Conservation (phyloP, 2,888 invertebrate genomes). For the Xestia c-nigrum region DNA sequence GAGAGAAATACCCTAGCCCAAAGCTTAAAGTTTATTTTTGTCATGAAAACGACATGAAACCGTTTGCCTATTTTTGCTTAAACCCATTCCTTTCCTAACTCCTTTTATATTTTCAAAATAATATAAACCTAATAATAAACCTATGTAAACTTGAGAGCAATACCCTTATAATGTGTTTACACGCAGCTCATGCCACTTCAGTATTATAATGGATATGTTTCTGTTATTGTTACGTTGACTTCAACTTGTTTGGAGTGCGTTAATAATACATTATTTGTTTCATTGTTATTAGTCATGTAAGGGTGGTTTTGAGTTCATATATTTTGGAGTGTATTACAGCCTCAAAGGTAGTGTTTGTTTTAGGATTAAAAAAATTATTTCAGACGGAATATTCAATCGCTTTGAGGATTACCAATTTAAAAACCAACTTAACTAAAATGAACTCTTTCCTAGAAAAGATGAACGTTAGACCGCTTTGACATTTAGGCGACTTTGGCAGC, state of each 20-base stretch:
- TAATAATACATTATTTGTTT: conserved; percentile 13
- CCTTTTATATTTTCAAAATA: background rate
- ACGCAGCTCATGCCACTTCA: conserved; percentile 2
- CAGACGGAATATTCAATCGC: background rate
- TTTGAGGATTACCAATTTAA: background rate
- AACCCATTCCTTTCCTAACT: background rate
- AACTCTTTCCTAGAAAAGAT: background rate
- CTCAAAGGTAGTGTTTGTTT: background rate
- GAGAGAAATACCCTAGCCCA: background rate
- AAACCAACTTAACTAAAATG: background rate
- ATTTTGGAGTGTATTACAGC: background rate
- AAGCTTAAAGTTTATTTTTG: background rate
- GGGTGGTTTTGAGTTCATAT: background rate
- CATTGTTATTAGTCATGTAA: background rate
- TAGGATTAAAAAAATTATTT: background rate
- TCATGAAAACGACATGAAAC: background rate
- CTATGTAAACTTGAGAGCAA: conserved; percentile 11
- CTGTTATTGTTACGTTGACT: conserved; percentile 7
- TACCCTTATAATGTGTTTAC: conserved; percentile 49
- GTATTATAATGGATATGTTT: conserved; percentile 30
- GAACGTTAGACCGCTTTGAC: background rate
- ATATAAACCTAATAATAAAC: no score
- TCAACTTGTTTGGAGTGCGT: background rate
- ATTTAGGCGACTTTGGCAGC: no score
- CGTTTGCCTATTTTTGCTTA: background rate